Conservation (phyloP, 2,113 vertebrate genomes). For the Plectropomus leopardus region DNA sequence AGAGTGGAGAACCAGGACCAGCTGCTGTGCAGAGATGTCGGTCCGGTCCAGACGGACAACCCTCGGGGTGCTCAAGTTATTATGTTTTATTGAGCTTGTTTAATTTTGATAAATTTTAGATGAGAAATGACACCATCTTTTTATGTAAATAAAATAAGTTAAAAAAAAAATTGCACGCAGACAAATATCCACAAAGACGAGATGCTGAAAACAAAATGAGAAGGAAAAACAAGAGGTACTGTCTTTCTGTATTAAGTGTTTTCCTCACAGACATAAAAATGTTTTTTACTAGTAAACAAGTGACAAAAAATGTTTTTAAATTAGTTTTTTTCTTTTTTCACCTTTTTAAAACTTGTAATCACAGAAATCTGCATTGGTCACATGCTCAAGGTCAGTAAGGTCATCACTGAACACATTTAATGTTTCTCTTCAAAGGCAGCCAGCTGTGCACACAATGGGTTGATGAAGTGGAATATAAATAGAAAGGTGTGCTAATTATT, state of each 20-base stretch:
- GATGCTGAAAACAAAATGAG: too few relatives aligned
- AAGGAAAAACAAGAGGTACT: too few relatives aligned
- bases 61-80: not conserved
- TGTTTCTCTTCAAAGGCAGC: not conserved
- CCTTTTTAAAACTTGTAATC: not conserved
- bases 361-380: not conserved
- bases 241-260: not conserved
- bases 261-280: not conserved
- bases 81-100: not conserved
- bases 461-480: constrained; percentile 9
- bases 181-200: not conserved
- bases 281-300: too few relatives aligned
- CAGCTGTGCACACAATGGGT: not conserved
- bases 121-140: not conserved
- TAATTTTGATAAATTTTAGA: not conserved
- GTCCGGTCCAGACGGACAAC: not conserved
- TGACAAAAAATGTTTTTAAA: too few relatives aligned
- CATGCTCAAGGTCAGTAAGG: not conserved
- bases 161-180: not conserved
- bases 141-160: not conserved
- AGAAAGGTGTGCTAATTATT: constrained; percentile 24
- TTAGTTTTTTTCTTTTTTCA: not conserved
- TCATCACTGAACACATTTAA: not conserved
- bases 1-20: not conserved
- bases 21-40: not conserved